Base-by-base conservation (phyloP, 2,113 vertebrate genomes). In the Atherinomorus stipes region DNA sequence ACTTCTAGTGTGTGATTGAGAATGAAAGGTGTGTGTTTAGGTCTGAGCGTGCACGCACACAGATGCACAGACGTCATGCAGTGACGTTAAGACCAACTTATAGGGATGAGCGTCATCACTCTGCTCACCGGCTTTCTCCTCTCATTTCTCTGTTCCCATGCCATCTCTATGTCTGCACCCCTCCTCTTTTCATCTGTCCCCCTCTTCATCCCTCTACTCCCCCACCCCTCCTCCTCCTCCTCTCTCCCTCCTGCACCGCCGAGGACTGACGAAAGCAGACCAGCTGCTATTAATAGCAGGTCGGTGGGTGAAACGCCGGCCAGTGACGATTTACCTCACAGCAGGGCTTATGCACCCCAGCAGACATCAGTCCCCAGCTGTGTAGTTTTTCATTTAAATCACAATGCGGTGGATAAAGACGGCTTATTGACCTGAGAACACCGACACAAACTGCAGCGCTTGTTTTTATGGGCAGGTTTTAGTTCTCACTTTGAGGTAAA, bases 221-320 rank as follows among this genome's bases (percentile, higher is more conserved):
- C 19, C 15, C n/a, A n/a, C n/a, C 23, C 53, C 51, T 25, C 7
- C 3, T 60, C 19, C 21, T 11, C n/a, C 21, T 22, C 47, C 28
- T 11, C 19, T 23, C 26, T 49, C 71, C 64, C 54, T 13, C 59
- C 44, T 22, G 34, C 70, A 28, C 45, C 40, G 71, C 86, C 15
- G 74, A 52, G 71, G 71, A 87, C 71, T 89, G 88, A 90, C 86
- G 87, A 88, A 86, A 85, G 89, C 85, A 90, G 81, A 85, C 84
- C 74, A 73, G 85, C 70, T 84, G 84, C 90, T 93, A 91, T 93
- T 86, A 85, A 89, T 91, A 91, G 89, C 85, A 2, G 54, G 74
- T 83, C 66, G 64, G 84, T 80, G 72, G 71, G 56, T 90, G 85
- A 87, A 66, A 88, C 83, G 79, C 85, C 74, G 80, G 74, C 78